Conservation (phyloP, 1,140 invertebrate genomes). For the Antheraea pernyi region DNA sequence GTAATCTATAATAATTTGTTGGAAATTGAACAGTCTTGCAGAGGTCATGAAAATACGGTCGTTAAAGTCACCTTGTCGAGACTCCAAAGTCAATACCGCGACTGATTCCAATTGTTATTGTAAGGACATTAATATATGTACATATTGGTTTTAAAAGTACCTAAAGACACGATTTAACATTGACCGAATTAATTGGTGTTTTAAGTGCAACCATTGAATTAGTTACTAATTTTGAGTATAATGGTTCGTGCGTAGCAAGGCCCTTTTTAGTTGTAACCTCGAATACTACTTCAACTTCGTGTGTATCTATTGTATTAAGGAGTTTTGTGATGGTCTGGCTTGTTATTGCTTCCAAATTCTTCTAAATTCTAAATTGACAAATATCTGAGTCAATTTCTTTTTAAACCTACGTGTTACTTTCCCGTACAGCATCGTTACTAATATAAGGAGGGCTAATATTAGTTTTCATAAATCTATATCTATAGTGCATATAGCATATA, state of each 20-base stretch:
- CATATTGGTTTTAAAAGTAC: conserved; percentile 13
- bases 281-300: not conserved
- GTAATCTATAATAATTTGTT: not conserved
- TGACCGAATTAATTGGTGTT: conserved; percentile 13
- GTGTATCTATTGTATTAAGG: too few species aligned
- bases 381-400: too few species aligned
- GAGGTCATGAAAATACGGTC: conserved; percentile 8
- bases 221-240: not conserved
- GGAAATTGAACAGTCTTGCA: not conserved
- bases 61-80: conserved; percentile 9
- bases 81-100: conserved; percentile 22
- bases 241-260: not conserved
- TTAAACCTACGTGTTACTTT: too few species aligned
- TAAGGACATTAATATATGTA: conserved; percentile 26
- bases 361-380: too few species aligned
- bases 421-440: too few species aligned
- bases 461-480: too few species aligned
- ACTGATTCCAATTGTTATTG: conserved; percentile 24
- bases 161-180: conserved; percentile 21
- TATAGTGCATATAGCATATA: too few species aligned
- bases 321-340: too few species aligned
- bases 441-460: too few species aligned
- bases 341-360: too few species aligned
- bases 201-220: conserved; percentile 4
- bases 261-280: conserved; percentile 3